Base-by-base conservation (phyloP, 2,888 invertebrate genomes). In the Camptogramma bilineatum region DNA sequence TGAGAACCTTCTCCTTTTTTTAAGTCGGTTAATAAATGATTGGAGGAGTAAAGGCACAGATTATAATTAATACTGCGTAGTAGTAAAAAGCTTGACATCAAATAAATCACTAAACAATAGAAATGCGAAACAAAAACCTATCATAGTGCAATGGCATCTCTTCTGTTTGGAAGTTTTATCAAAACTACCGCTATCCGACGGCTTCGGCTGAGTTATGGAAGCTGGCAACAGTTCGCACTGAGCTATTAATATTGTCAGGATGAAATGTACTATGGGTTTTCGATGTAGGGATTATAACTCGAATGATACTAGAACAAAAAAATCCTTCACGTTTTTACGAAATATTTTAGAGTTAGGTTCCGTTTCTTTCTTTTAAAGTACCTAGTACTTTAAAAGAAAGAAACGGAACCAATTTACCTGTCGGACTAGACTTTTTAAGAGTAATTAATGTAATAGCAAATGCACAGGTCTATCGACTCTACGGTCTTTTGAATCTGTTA, bases 101-200 rank as follows among this genome's bases (percentile, higher is more conserved):
- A 42, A 42, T 44, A 44, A 44, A 44, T 44, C 34, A 39, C 34
- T 7, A 16, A 42, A 42, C 16, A 42, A 44, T 16, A 44, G 16
- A 44, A 44, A 44, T 44, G 3, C 44, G 19, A 34, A 56, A 18
- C 16, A 56, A 50, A 39, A 17, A 42, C 18, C 31, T 19, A 50
- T 57, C 50, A 55, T 18, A 17, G 7, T n/a, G 44, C 51, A 56
- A 44, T 58, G 8, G 44, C 47, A 53, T 60, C 52, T 48, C 57
- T 59, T 48, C 57, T 59, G 65, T 73, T 73, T 69, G 74, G 62
- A 67, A 77, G 72, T 77, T 78, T 75, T 75, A 77, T 78, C 77
- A 72, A 70, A 68, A 64, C 62, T 62, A 58, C 63, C 68, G 70
- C 59, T 66, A 71, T 70, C 70, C 71, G 68, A 63, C 70, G 70